A percentile compares a stretch with the other conserved stretches of the same genome.
Evolutionary conservation across 2,113 vertebrate genomes (phyloP).

Genomic region (Nicator chloris): DNA sequence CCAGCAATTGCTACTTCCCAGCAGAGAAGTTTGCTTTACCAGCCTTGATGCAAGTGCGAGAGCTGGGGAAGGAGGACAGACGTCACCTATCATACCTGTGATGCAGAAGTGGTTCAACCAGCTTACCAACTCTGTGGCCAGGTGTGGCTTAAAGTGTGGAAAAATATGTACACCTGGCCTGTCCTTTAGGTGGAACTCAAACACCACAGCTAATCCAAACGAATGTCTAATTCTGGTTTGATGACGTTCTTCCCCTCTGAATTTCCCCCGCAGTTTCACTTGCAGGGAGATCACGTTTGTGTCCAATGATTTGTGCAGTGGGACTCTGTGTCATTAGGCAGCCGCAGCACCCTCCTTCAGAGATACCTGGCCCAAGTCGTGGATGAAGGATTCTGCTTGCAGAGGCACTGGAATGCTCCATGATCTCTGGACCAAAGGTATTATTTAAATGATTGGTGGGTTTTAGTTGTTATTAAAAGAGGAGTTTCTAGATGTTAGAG

Average conservation of each 20-base stretch:
- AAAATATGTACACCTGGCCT: neutral
- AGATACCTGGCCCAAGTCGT: neutral
- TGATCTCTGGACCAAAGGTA: conserved; percentile 24
- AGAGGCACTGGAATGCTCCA: conserved; percentile 1
- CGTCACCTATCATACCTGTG: rapidly evolving
- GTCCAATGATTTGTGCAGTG: neutral
- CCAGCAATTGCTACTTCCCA: neutral
- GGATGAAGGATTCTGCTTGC: conserved; percentile 14
- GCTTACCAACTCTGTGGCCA: neutral
- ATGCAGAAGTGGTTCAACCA: neutral
- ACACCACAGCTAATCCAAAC: neutral
- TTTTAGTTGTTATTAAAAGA: neutral
- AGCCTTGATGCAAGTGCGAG: neutral
- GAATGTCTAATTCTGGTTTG: neutral
- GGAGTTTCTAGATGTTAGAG: neutral
- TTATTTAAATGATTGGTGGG: neutral
- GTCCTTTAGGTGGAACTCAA: neutral
- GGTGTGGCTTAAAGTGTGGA: neutral
- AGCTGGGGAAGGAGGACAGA: neutral
- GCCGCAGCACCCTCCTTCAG: neutral
- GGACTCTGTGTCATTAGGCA: neutral
- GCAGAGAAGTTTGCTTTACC: neutral
- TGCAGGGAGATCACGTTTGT: neutral
- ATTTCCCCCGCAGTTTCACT: neutral
- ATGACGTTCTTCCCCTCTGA: neutral